A percentile compares a stretch with the other conserved stretches of the same genome.
Evolutionary conservation across 2,888 invertebrate species (phyloP).

Genomic region (Rhopalosiphum nymphaeae): DNA sequence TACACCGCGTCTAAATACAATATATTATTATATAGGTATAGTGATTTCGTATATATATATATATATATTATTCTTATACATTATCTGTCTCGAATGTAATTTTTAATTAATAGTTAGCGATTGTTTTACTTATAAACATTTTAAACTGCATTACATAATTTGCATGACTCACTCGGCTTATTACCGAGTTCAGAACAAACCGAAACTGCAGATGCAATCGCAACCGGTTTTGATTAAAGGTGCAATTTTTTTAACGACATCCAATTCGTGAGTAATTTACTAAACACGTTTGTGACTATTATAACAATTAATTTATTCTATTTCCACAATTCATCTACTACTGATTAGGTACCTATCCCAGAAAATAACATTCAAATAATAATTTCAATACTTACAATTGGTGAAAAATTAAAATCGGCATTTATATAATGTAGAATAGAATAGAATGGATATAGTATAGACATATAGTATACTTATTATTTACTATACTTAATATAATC

Average conservation of each 20-base stretch:
- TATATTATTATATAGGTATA: not conserved
- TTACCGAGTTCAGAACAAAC: not conserved
- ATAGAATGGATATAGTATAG: no score
- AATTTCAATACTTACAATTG: not conserved
- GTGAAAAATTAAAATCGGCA: not conserved
- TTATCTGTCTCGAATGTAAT: not conserved
- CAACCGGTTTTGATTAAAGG: constrained; percentile 19
- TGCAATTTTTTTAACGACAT: not conserved
- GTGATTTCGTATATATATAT: not conserved
- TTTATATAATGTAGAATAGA: no score
- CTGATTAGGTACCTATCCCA: not conserved
- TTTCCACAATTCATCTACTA: not conserved
- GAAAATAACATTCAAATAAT: not conserved
- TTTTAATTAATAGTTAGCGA: not conserved
- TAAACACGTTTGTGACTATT: not conserved
- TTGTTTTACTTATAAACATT: not conserved
- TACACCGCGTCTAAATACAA: not conserved
- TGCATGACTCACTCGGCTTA: not conserved
- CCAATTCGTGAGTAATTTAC: not conserved
- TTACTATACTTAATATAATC: not conserved
- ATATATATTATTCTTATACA: not conserved
- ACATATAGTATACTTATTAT: no score
- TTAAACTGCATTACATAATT: not conserved
- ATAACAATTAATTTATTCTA: not conserved
- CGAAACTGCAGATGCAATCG: not conserved